phyloP scores from a whole-genome alignment of 92 coral and sea anemone genomes.

The Epizoanthus rinbou region DNA sequence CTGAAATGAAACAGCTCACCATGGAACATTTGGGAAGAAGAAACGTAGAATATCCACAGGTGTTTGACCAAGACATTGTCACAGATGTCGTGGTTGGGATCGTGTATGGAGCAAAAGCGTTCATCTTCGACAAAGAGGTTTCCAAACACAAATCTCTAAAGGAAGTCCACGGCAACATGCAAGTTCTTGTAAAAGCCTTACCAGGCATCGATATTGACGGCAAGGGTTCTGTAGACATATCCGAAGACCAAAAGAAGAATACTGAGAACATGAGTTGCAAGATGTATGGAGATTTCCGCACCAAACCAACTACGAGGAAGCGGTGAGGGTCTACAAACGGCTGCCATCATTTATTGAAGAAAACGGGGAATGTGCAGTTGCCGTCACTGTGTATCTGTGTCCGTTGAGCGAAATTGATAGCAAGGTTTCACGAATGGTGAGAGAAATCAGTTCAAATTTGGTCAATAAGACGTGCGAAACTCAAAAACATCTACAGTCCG shows the following conservation, averaged over 20 bases:
- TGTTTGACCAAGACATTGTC: constrained; percentile 48
- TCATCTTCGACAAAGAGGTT: constrained; percentile 56
- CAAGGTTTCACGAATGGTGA: constrained; percentile 28
- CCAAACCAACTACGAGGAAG: constrained; percentile 44
- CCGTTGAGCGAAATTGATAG: constrained; percentile 39
- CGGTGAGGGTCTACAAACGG: constrained; percentile 50
- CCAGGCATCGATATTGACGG: constrained; percentile 39
- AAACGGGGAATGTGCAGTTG: constrained; percentile 49
- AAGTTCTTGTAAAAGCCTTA: constrained; percentile 35
- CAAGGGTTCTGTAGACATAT: constrained; percentile 8
- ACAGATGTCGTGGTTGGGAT: constrained; percentile 66
- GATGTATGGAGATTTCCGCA: constrained; percentile 42
- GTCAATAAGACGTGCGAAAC: constrained; percentile 16
- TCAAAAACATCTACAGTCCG: constrained; percentile 24
- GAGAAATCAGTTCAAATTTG: constrained; percentile 45
- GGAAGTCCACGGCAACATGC: constrained; percentile 48
- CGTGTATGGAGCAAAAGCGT: constrained; percentile 42
- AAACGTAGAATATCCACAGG: constrained; percentile 46
- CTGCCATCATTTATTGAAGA: constrained; percentile 48
- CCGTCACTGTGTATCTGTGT: constrained; percentile 26
- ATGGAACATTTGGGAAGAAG: constrained; percentile 42
- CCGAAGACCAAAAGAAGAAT: constrained; percentile 27
- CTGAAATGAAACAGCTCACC: constrained; percentile 31
- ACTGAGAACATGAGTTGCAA: constrained; percentile 47
- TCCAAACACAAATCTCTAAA: constrained; percentile 26